Base-by-base conservation (phyloP, 2,888 invertebrate genomes). In the Autographa gamma region DNA sequence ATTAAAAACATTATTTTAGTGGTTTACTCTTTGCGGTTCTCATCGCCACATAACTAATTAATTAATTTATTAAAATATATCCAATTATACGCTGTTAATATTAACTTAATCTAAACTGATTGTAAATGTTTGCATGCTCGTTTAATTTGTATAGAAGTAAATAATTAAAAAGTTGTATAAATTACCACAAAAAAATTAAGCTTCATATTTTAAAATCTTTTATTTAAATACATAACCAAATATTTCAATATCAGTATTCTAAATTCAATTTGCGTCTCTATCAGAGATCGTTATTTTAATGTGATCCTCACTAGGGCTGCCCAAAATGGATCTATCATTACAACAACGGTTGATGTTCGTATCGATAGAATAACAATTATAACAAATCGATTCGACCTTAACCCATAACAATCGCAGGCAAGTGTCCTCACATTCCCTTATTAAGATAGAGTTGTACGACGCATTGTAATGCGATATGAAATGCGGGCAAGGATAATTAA, bases 381-480 rank as follows among this genome's bases (percentile, higher is more conserved):
- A 69, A 43, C 64, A 43, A 75, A 73, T 76, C 43, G 70, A 73
- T 66, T 71, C 80, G 88, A 83, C 92, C 92, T 92, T 90, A 87
- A 91, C 92, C 91, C 85, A 84, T 83, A 81, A 86, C 81, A 83
- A 84, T 85, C 69, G 80, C 76, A 81, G 82, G 73, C 74, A 74
- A 68, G 72, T 83, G 90, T 89, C 88, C 88, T 88, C 86, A 85
- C 76, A 74, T 79, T 81, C 83, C 89, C 89, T 84, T 89, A 89
- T 86, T 85, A 85, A 88, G 89, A 66, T 71, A 69, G 77, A 71
- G 70, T 69, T 80, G 81, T 83, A 76, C 79, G 77, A 66, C 80
- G 89, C 83, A 88, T 90, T 81, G 76, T 85, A 89, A 89, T 90
- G 82, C 74, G 82, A 86, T 85, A 83, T 85, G 83, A 84, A 80